These are phyloP conservation scores for Apogon hyalosoma DNA, from an alignment of 2,797 vertebrate genomes.

Conservation along the genomic window DNA sequence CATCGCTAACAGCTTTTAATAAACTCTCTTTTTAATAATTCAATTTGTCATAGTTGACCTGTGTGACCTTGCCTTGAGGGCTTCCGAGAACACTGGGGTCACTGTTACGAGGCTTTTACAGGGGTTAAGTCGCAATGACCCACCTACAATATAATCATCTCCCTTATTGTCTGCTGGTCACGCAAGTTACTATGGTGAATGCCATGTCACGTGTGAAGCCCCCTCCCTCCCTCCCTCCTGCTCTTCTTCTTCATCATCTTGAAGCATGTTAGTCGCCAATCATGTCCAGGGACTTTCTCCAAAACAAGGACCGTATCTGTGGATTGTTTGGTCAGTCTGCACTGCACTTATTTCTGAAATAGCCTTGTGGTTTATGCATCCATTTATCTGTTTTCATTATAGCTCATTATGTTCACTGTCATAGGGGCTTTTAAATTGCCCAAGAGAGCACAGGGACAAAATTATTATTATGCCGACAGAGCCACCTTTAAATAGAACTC, in stretches of 20 bases:
- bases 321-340: constrained; percentile 5
- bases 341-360: constrained; percentile 40
- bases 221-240: background rate
- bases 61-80: constrained; percentile 59
- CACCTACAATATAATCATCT: constrained; percentile 28
- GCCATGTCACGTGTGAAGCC: constrained; percentile 50
- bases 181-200: constrained; percentile 59
- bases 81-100: constrained; percentile 48
- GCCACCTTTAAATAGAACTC: too few species aligned
- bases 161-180: constrained; percentile 51
- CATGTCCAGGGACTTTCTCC: background rate
- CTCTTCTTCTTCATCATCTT: background rate
- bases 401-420: background rate
- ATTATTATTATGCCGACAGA: too few species aligned
- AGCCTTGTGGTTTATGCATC: background rate
- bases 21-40: constrained; percentile 59
- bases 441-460: too few species aligned
- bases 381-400: background rate
- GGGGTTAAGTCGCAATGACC: constrained; percentile 52
- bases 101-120: constrained; percentile 51
- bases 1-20: constrained; percentile 63
- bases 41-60: constrained; percentile 67
- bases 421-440: background rate
- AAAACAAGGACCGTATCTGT: constrained; percentile 50
- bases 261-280: background rate